phyloP scores from a whole-genome alignment of 2,113 vertebrate genomes.

The Trogon melanurus region DNA sequence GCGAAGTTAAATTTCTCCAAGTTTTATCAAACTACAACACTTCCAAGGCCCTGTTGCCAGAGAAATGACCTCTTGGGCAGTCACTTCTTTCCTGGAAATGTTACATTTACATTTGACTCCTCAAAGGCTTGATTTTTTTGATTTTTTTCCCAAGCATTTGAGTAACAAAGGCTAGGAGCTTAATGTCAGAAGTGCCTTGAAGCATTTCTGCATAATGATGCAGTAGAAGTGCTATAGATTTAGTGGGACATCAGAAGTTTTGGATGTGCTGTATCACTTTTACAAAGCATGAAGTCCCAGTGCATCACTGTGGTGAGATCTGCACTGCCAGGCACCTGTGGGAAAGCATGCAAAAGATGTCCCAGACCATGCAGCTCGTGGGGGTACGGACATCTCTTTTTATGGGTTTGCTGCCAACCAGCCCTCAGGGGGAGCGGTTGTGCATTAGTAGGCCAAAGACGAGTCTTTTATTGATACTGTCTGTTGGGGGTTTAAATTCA shows the following conservation, averaged over 20 bases:
- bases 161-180: neutral
- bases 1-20: neutral
- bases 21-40: neutral
- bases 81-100: neutral
- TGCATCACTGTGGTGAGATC: neutral
- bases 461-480: neutral
- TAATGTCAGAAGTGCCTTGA: neutral
- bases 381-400: neutral
- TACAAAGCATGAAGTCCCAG: neutral
- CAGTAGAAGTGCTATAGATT: neutral
- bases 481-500: neutral
- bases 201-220: neutral
- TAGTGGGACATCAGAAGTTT: neutral
- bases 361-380: neutral
- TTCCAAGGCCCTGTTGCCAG: neutral
- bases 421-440: rapidly evolving
- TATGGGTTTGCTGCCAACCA: neutral
- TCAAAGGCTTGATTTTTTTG: neutral
- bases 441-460: neutral
- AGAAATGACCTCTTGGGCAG: neutral
- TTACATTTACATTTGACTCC: neutral
- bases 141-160: neutral
- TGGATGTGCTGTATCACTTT: neutral
- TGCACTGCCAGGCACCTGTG: rapidly evolving
- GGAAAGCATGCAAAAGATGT: rapidly evolving